Percentiles rank a stretch among this genome's conserved stretches.
These are phyloP conservation scores for Anomalospiza imberbis DNA, from an alignment of 2,797 vertebrate species.

Conservation along the genomic window DNA sequence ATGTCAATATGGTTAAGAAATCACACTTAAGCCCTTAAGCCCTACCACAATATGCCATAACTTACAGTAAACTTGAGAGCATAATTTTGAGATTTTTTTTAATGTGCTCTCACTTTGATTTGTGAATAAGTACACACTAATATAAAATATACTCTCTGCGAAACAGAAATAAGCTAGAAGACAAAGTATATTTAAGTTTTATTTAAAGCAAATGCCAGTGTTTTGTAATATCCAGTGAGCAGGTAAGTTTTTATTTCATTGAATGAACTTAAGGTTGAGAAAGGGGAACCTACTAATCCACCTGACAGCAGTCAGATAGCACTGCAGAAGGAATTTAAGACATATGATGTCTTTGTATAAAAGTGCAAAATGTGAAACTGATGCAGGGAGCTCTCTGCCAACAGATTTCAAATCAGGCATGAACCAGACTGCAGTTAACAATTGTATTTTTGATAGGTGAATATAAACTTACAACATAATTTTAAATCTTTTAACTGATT, in stretches of 20 bases:
- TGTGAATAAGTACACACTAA: background rate
- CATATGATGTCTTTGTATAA: background rate
- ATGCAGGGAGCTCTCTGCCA: background rate
- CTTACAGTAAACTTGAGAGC: background rate
- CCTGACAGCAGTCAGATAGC: background rate
- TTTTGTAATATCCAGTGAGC: background rate
- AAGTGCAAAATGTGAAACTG: background rate
- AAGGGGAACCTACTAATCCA: background rate
- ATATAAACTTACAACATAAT: background rate
- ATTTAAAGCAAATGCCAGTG: background rate
- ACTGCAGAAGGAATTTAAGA: background rate
- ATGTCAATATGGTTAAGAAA: background rate
- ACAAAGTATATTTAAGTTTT: background rate
- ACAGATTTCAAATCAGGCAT: background rate
- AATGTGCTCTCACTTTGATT: background rate
- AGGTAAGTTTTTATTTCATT: background rate
- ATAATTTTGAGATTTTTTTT: background rate
- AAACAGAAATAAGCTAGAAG: background rate
- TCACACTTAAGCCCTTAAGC: background rate
- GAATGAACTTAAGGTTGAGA: background rate
- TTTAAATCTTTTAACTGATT: background rate
- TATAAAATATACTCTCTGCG: background rate
- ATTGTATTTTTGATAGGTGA: background rate
- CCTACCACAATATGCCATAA: background rate
- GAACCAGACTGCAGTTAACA: background rate